Percentiles rank a stretch among this genome's conserved stretches.
Evolutionary conservation across 2,888 invertebrate species (phyloP).

Genomic region (Tetropium fuscum): DNA sequence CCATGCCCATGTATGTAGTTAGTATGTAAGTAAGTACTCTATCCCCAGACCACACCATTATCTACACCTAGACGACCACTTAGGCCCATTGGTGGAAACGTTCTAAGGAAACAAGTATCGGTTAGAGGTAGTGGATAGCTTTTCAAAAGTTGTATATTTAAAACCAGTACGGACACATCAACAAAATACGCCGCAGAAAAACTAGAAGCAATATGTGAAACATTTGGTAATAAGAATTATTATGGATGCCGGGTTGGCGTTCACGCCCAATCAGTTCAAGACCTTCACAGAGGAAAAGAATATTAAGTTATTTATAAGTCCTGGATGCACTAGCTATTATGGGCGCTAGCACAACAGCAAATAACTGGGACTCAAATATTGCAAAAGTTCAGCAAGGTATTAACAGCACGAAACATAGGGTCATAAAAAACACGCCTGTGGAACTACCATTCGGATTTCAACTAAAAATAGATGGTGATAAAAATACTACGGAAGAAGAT

Average conservation of each 20-base stretch:
- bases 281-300: not conserved
- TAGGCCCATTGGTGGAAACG: too few species aligned
- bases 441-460: conserved; percentile 13
- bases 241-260: not conserved
- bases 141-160: conserved; percentile 6
- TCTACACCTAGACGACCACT: too few species aligned
- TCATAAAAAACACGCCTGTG: conserved; percentile 23
- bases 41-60: too few species aligned
- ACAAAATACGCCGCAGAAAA: not conserved
- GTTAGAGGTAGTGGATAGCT: conserved; percentile 5
- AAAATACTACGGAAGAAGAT: not conserved
- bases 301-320: not conserved
- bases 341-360: conserved; percentile 18
- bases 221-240: not conserved
- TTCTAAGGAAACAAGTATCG: conserved; percentile 1
- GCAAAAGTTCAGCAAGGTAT: conserved; percentile 34
- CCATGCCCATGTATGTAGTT: too few species aligned
- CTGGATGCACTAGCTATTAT: not conserved
- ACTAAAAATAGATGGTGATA: conserved; percentile 14
- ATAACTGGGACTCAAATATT: conserved; percentile 46
- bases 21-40: too few species aligned
- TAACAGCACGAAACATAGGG: conserved; percentile 36
- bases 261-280: not conserved
- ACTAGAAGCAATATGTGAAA: not conserved
- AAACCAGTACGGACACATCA: conserved; percentile 1